Base-by-base conservation (phyloP, 1,140 invertebrate genomes). In the Temnothorax curvispinosus region DNA sequence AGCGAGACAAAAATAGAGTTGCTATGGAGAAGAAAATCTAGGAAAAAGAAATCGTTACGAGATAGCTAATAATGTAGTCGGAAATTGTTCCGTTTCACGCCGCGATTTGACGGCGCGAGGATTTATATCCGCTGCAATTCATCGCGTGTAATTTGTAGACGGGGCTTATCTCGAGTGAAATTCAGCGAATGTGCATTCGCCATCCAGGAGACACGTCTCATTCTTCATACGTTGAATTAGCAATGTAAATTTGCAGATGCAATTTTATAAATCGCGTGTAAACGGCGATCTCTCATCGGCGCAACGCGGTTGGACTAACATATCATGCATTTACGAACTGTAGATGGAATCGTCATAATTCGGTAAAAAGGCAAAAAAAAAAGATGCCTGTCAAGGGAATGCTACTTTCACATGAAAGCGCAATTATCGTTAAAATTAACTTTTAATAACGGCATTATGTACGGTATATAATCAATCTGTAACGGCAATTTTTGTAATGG, bases 401-500 rank as follows among this genome's bases (percentile, higher is more conserved):
- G 3, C 4, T 32, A 35, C 18, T 60, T 84, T 75, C 18, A 32
- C 18, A 15, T 18, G 52, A 32, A 21, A 47, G 27, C 32, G 65
- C 13, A 69, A 67, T 77, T 64, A 77, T 78, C 58, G 35, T 78
- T 65, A 35, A 78, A 78, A 65, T 78, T 18, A 21, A 21, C 44
- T 65, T 78, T 78, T 71, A 71, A 71, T 56, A 71, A 38, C 15
- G 15, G 15, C 18, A 65, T n/a, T 38, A 65, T 38, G 44, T 15
- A 18, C 21, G 35, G 21, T 27, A 32, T 27, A 32, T 58, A 32
- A 60, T 85, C 58, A 47, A 64, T 67, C 58, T 60, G 35, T 54
- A 54, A 71, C 52, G 65, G 50, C 69, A 84, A 84, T 84, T 84
- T 74, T n/a, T 44, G 52, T 60, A 47, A 84, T 72, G 54, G 44